Percentiles rank a stretch among this genome's conserved stretches.
Conservation (phyloP, 2,113 vertebrate species). For the Nyctereutes procyonoides region DNA sequence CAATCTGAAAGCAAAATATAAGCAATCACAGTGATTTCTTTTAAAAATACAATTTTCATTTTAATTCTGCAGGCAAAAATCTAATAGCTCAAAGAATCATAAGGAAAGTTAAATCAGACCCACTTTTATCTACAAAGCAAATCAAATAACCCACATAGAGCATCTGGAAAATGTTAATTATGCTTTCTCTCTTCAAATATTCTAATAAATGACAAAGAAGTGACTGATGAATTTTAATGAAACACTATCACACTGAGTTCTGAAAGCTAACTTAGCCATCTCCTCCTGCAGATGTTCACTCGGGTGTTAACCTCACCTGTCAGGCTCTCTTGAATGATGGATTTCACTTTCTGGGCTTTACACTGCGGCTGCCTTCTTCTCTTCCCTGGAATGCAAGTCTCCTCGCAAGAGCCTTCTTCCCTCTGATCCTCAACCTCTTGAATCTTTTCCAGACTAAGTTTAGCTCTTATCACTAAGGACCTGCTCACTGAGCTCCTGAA, state of each 20-base stretch:
- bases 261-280: neutral
- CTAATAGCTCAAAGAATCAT: slow-evolving; percentile 15
- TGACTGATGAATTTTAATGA: slow-evolving; percentile 23
- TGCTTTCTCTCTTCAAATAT: neutral
- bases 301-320: neutral
- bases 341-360: neutral
- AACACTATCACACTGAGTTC: neutral
- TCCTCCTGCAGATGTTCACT: fast-evolving
- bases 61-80: slow-evolving; percentile 38
- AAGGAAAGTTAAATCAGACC: neutral
- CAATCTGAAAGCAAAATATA: slow-evolving; percentile 1
- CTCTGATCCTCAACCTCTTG: neutral
- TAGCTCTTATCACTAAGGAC: neutral
- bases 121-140: slow-evolving; percentile 42
- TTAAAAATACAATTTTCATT: slow-evolving; percentile 32
- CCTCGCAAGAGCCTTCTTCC: neutral
- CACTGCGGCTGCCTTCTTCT: neutral
- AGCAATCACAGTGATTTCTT: neutral
- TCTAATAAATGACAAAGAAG: neutral
- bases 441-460: neutral
- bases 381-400: neutral
- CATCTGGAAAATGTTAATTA: neutral
- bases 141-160: neutral
- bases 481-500: neutral
- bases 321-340: fast-evolving